phyloP scores from a whole-genome alignment of 2,888 invertebrate genomes.

The Agrochola lota region DNA sequence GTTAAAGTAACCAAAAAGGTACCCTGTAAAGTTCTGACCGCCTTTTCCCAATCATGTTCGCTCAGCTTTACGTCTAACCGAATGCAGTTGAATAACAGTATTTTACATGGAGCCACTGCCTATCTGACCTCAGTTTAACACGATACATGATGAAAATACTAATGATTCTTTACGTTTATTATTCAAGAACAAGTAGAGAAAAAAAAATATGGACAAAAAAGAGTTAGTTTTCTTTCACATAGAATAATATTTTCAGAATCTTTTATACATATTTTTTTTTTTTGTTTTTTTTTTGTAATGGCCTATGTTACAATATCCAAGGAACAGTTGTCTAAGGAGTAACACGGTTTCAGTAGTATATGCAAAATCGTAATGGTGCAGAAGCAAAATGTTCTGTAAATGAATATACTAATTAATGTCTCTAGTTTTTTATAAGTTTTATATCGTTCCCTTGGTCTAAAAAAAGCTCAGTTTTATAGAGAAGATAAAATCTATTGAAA shows the following conservation, averaged over 20 bases:
- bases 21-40: background rate
- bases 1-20: background rate
- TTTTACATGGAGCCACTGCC: background rate
- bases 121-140: background rate
- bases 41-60: background rate
- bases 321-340: background rate
- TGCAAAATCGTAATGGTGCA: background rate
- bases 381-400: conserved; percentile 7
- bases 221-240: background rate
- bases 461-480: background rate
- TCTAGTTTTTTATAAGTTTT: background rate
- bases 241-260: background rate
- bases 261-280: background rate
- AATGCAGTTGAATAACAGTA: background rate
- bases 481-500: background rate
- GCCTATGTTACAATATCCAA: background rate
- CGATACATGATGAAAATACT: background rate
- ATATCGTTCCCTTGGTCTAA: background rate
- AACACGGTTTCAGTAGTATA: background rate
- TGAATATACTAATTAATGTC: background rate
- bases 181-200: background rate
- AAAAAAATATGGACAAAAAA: background rate
- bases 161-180: background rate
- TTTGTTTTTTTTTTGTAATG: background rate
- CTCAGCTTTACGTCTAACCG: too few relatives aligned